phyloP scores from a whole-genome alignment of 2,113 vertebrate species.

The Erythrolamprus reginae region DNA sequence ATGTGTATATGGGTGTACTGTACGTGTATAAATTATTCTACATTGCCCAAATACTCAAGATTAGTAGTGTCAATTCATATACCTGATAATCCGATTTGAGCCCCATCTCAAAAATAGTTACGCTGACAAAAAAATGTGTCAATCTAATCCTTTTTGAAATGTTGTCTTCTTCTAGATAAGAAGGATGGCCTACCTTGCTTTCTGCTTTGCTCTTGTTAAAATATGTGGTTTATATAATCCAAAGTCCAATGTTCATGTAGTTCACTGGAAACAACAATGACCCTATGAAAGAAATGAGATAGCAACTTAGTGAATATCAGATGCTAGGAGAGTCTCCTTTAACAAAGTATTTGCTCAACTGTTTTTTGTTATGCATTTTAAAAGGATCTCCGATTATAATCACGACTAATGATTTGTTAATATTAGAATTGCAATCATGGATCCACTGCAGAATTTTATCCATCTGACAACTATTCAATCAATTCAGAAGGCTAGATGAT shows the following conservation, averaged over 20 bases:
- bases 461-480: background rate
- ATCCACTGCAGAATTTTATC: background rate
- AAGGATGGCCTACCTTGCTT: background rate
- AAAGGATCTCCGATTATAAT: background rate
- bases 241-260: background rate
- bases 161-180: slow-evolving; percentile 10
- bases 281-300: slow-evolving; percentile 27
- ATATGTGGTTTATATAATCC: background rate
- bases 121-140: background rate
- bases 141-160: background rate
- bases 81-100: background rate
- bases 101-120: background rate
- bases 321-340: background rate
- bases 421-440: background rate
- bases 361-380: background rate
- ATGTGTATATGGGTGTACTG: background rate
- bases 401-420: background rate
- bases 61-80: background rate
- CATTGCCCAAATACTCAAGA: background rate
- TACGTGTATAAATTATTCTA: background rate
- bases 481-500: background rate
- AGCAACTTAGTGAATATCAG: background rate
- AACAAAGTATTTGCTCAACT: background rate
- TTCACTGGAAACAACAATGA: slow-evolving; percentile 19
- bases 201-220: slow-evolving; percentile 15